These are phyloP conservation scores for Dysmachus trigonus DNA, from an alignment of 2,888 invertebrate genomes.

Conservation along the genomic window DNA sequence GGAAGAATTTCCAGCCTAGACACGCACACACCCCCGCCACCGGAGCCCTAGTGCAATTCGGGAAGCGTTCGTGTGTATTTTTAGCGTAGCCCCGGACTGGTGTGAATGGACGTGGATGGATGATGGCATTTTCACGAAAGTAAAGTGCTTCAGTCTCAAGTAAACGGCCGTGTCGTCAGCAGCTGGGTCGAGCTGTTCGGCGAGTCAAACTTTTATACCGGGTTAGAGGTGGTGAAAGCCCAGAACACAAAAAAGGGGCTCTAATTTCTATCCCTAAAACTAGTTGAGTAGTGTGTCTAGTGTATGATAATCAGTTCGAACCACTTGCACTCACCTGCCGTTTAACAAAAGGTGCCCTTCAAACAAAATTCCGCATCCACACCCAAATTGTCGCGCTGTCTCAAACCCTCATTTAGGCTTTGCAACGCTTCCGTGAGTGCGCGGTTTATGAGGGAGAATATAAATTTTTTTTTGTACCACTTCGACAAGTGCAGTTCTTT, in stretches of 20 bases:
- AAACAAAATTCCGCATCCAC: background rate
- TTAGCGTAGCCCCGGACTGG: slow-evolving; percentile 24
- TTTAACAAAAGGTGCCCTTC: background rate
- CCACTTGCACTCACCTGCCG: background rate
- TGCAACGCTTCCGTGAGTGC: slow-evolving; percentile 34
- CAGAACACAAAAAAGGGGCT: background rate
- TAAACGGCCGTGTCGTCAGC: slow-evolving; percentile 44
- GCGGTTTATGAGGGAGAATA: slow-evolving; percentile 4
- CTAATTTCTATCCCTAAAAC: background rate
- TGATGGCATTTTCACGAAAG: slow-evolving; percentile 36
- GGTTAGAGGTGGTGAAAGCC: background rate
- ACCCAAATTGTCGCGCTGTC: background rate
- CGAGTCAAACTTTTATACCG: background rate
- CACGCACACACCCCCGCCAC: background rate
- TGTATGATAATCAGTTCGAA: background rate
- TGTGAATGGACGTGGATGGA: slow-evolving; percentile 40
- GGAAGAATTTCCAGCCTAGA: slow-evolving; percentile 33
- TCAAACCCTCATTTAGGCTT: background rate
- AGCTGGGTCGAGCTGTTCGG: slow-evolving; percentile 10
- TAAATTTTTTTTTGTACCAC: background rate
- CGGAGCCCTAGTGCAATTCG: slow-evolving; percentile 10
- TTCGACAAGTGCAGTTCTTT: slow-evolving; percentile 19
- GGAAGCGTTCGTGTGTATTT: slow-evolving; percentile 17
- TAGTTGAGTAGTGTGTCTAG: background rate
- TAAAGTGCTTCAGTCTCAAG: slow-evolving; percentile 46